These are phyloP conservation scores for Silurus aristotelis DNA, from an alignment of 2,797 vertebrate genomes.

Conservation along the genomic window DNA sequence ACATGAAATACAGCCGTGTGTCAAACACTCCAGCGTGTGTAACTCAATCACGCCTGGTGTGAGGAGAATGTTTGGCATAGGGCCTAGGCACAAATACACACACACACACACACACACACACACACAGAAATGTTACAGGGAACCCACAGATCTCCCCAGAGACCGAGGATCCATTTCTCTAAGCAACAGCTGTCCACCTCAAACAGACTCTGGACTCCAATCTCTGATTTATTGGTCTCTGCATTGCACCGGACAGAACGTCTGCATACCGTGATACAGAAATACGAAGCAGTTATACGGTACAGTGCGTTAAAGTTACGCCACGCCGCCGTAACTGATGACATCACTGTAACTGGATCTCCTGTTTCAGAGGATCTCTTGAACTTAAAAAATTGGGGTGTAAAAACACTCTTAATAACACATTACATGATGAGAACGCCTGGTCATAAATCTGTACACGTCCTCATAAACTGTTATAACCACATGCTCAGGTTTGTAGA, in stretches of 20 bases:
- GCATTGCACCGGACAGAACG: background rate
- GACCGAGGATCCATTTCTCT: slow-evolving; percentile 69
- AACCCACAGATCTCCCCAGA: slow-evolving; percentile 52
- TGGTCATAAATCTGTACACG: background rate
- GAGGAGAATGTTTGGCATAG: slow-evolving; percentile 76
- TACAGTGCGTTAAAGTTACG: background rate
- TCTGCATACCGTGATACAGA: slow-evolving; percentile 6
- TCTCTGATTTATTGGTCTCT: slow-evolving; percentile 44
- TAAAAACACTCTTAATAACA: background rate
- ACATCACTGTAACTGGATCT: slow-evolving; percentile 13
- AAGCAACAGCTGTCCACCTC: slow-evolving; percentile 52
- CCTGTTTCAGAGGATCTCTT: background rate
- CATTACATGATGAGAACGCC: too few species aligned
- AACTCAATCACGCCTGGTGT: slow-evolving; percentile 76
- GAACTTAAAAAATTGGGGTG: background rate
- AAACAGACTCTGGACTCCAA: slow-evolving; percentile 36
- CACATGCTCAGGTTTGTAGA: background rate
- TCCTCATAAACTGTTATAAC: background rate
- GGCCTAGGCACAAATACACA: slow-evolving; percentile 67
- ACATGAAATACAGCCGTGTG: slow-evolving; percentile 71
- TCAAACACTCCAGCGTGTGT: slow-evolving; percentile 65
- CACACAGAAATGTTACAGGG: slow-evolving; percentile 59
- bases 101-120: slow-evolving; percentile 51
- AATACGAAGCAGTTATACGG: background rate
- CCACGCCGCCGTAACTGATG: background rate